Evolutionary conservation across 1,140 invertebrate genomes (phyloP).

Genomic region (Phymastichus coffea): DNA sequence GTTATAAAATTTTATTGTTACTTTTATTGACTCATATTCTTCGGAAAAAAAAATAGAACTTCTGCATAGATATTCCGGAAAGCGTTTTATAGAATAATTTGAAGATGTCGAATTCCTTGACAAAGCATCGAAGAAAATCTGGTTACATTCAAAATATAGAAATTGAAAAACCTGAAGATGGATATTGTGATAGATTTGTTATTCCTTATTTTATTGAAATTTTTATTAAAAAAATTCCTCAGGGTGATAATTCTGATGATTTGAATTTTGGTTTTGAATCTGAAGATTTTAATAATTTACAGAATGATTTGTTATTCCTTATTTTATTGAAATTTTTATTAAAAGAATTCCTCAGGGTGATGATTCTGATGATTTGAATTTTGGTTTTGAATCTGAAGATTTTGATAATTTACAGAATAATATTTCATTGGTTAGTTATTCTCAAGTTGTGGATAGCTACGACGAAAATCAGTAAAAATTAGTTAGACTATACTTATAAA

Average conservation of each 20-base stretch:
- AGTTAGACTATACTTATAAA: neutral
- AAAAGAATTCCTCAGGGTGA: no score
- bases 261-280: neutral
- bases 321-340: no score
- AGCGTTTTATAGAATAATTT: neutral
- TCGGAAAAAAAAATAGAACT: neutral
- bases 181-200: neutral
- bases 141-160: conserved; percentile 6
- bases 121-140: neutral
- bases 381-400: conserved; percentile 4
- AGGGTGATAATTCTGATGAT: conserved; percentile 7
- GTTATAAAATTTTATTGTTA: neutral
- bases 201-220: no score
- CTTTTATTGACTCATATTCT: neutral
- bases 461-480: neutral
- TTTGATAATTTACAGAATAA: neutral
- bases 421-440: neutral
- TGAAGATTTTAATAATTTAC: neutral
- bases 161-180: conserved; percentile 6
- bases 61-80: neutral
- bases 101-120: neutral
- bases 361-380: conserved; percentile 2
- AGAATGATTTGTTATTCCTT: neutral
- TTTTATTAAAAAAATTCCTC: no score
- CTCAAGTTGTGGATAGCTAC: neutral